Evolutionary conservation across 2,888 invertebrate species (phyloP), one percentile per base, ranked within the genome.

Genomic region (Limnephilus auricula): DNA sequence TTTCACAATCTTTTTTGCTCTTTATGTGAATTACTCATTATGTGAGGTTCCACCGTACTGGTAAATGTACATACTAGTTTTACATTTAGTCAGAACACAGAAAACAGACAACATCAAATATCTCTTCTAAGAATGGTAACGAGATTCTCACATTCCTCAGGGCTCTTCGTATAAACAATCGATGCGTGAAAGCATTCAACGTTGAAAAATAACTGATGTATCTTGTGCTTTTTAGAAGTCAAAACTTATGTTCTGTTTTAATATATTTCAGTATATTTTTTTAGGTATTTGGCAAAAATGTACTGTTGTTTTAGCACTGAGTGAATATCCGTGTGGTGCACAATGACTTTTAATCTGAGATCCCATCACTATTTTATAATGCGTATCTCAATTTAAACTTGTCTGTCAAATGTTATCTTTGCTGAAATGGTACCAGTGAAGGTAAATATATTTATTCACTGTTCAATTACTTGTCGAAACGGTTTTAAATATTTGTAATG

Each of bases 391-490:
- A 65, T 65, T 65, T 25, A 65, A 25, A 65, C 65, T 25, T 65
- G 25, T 65, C 45, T 25, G 25, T n/a, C 65, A 18, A 82, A 82
- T 82, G 13, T 34, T 34, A 82, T 34, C 80, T 32, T 82, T 82
- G 80, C 80, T 32, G 80, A 82, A 31, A 82, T 34, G 82, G 34
- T 82, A 37, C 32, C 34, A 12, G 32, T 32, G 34, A 82, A 82
- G 82, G 82, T 82, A 82, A 82, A 82, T 34, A 82, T 82, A 82
- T 82, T 82, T 82, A 31, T 82, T 82, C 13, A 34, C 82, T 34
- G 34, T 82, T 18, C 34, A 82, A 82, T 82, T 82, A 82, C 34
- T 82, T 18, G 32, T 82, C 25, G 18, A 37, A 82, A 34, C 9
- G 15, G 31, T 82, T 32, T 34, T 82, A 82, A 82, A 82, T 82